Evolutionary conservation across 2,888 invertebrate species (phyloP), one percentile per base, ranked within the genome.

Genomic region (Lycaena phlaeas): DNA sequence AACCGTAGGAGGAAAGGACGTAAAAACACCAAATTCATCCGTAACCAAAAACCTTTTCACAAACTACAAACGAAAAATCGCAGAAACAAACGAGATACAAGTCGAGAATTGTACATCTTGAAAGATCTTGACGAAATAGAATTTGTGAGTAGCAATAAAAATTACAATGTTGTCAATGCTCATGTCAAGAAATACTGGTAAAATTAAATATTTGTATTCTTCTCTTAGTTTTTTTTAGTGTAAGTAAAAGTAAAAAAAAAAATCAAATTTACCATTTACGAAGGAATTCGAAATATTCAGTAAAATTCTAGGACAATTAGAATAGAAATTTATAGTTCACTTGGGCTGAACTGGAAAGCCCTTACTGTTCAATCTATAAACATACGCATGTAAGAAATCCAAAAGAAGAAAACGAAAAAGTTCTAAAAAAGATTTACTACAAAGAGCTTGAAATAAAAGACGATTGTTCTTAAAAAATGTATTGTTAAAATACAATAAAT

Each of bases 71-170:
- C 37, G 9, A 45, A 53, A 17, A 63, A 52, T n/a, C n/a, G n/a
- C 3, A 38, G 46, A 22, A 48, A 41, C 31, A 48, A 39, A 41
- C 40, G 52, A 22, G 42, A 66, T 1, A 34, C 54, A 0, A 62
- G 62, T 5, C 53, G 64, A 43, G 53, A 71, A 17, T 30, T 68
- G 0, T 68, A 55, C 22, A 71, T 79, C 29, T 42, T 79, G 1
- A 68, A 72, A 45, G 73, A 81, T 52, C 59, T 81, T 7, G 72
- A 82, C 44, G 73, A 76, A 49, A 57, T 75, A 1, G 56, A 74
- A 34, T 74, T 77, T 48, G 17, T 75, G 12, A 61, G 59, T 11
- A 53, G 54, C 1, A 65, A 66, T 11, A 61, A 68, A 17, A 69
- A 68, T 30, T 56, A 61, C 3, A 58, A 67, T 40, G 49, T 68